Conservation (phyloP, 2,113 vertebrate species). For the Serranochromis macrocephalus region DNA sequence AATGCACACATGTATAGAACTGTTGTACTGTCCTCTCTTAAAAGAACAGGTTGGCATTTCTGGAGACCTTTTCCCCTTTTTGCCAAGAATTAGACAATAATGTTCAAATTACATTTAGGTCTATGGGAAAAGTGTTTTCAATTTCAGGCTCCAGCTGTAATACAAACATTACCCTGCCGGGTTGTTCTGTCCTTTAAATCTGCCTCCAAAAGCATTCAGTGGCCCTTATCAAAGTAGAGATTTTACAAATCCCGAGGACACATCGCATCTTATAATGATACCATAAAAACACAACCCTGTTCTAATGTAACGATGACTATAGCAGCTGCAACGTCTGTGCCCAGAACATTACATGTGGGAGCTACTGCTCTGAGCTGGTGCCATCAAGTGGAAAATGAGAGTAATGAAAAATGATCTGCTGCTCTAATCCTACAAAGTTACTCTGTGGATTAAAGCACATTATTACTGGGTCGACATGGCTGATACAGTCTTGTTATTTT, state of each 20-base stretch:
- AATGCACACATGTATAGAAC: background rate
- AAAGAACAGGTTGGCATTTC: background rate
- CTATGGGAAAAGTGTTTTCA: background rate
- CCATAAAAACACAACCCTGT: background rate
- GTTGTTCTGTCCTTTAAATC: background rate
- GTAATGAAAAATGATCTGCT: background rate
- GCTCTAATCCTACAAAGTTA: constrained; percentile 1
- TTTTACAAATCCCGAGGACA: background rate
- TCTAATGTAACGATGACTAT: background rate
- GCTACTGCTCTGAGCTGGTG: background rate
- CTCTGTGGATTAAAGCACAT: background rate
- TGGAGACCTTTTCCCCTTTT: background rate
- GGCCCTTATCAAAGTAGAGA: background rate
- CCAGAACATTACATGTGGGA: background rate
- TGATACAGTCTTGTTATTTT: background rate
- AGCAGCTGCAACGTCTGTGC: background rate
- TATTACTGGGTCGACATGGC: background rate
- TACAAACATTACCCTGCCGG: background rate
- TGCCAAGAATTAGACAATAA: background rate
- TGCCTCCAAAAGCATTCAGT: background rate
- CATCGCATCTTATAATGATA: background rate
- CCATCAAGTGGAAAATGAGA: constrained; percentile 33
- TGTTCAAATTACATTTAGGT: background rate
- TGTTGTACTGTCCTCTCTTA: background rate
- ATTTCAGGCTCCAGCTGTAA: background rate